phyloP scores from a whole-genome alignment of 2,888 invertebrate species.

The Cryptosula pallasiana region DNA sequence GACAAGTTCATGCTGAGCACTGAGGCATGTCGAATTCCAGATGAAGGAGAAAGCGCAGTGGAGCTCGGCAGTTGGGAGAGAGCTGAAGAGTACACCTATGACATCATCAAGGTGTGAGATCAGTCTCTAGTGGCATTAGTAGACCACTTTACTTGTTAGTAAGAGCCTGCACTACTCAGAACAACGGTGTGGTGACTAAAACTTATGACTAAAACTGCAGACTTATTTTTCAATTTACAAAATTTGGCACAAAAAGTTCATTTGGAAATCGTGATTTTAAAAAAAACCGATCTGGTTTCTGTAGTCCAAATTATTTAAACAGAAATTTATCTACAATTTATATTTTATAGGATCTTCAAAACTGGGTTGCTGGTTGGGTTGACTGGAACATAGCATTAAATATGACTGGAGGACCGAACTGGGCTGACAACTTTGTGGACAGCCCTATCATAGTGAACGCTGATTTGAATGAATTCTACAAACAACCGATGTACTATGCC shows the following conservation, averaged over 20 bases:
- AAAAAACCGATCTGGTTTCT: too few species aligned
- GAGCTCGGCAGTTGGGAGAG: slow-evolving; percentile 70
- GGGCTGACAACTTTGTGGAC: slow-evolving; percentile 73
- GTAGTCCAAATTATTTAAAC: too few species aligned
- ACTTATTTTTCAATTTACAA: too few species aligned
- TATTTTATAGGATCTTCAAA: slow-evolving; percentile 64
- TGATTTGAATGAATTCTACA: slow-evolving; percentile 68
- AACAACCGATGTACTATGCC: slow-evolving; percentile 82
- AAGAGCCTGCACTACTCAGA: not conserved
- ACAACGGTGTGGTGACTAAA: too few species aligned
- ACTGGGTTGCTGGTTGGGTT: slow-evolving; percentile 75
- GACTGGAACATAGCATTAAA: slow-evolving; percentile 84
- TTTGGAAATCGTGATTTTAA: too few species aligned
- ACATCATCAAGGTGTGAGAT: slow-evolving; percentile 67
- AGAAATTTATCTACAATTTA: too few species aligned
- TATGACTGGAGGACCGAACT: slow-evolving; percentile 73
- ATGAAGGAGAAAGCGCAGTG: slow-evolving; percentile 52
- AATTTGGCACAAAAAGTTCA: too few species aligned
- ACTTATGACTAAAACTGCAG: too few species aligned
- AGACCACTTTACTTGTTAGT: too few species aligned
- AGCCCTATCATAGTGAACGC: slow-evolving; percentile 68
- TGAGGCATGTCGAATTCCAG: slow-evolving; percentile 68
- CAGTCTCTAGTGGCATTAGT: too few species aligned
- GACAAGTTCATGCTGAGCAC: slow-evolving; percentile 71
- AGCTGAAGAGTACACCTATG: slow-evolving; percentile 63